Evolutionary conservation across 2,797 vertebrate species (phyloP).

Genomic region (Mionectes olivaceus): DNA sequence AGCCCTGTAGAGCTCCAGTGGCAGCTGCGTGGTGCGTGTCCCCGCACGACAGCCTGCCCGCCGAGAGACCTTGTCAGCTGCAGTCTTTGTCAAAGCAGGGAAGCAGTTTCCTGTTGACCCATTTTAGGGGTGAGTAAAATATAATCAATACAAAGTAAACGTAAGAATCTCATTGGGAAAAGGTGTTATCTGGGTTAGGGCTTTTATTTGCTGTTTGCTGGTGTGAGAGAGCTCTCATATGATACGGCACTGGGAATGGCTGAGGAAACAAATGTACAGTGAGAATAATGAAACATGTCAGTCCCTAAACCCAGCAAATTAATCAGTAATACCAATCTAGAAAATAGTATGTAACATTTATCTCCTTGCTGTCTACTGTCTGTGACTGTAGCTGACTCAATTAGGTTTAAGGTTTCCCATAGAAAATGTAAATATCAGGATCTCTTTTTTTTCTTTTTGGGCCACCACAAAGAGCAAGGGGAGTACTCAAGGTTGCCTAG

Average conservation of each 20-base stretch:
- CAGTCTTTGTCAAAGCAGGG: slow-evolving; percentile 6
- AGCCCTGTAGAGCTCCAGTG: slow-evolving; percentile 4
- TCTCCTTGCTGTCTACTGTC: not conserved
- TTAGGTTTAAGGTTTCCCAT: not conserved
- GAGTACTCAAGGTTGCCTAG: not conserved
- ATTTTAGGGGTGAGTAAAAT: slow-evolving; percentile 41
- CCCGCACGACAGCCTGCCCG: not conserved
- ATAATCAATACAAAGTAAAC: slow-evolving; percentile 35
- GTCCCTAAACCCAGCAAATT: not conserved
- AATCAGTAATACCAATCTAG: not conserved
- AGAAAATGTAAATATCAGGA: not conserved
- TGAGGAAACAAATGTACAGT: not conserved
- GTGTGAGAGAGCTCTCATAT: not conserved
- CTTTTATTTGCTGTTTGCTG: not conserved
- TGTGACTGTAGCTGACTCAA: slow-evolving; percentile 7
- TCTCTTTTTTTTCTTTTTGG: not conserved
- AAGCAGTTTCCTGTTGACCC: slow-evolving; percentile 16
- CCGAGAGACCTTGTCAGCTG: not conserved
- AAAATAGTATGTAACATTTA: not conserved
- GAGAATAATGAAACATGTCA: not conserved
- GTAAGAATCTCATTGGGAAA: not conserved
- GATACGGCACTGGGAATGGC: not conserved
- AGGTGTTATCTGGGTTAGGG: not conserved
- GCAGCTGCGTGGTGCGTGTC: slow-evolving; percentile 15
- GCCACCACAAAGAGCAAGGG: not conserved